Evolutionary conservation across 2,113 vertebrate genomes (phyloP).

Genomic region (Oplegnathus fasciatus): DNA sequence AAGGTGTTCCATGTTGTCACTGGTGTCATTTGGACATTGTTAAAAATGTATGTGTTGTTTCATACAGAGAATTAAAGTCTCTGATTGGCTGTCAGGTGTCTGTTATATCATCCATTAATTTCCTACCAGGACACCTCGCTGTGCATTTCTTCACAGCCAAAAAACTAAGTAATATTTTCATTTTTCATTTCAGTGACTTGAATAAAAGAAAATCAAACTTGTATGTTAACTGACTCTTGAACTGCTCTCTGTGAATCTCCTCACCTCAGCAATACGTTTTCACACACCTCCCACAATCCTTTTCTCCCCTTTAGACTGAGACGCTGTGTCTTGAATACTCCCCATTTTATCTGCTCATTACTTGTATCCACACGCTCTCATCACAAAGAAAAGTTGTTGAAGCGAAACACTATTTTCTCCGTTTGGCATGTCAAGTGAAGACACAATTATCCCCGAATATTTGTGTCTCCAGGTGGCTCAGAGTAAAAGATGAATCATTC

Average conservation of each 20-base stretch:
- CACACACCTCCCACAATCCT: background rate
- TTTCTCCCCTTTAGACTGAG: background rate
- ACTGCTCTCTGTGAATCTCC: too few relatives aligned
- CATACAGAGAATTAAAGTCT: background rate
- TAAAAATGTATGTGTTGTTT: too few relatives aligned
- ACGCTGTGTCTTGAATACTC: background rate
- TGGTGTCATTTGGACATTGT: background rate
- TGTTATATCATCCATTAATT: background rate
- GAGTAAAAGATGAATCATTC: background rate
- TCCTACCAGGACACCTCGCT: background rate
- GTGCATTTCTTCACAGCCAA: background rate
- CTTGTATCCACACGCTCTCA: background rate
- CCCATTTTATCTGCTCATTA: background rate
- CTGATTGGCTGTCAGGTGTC: background rate
- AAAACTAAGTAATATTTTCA: background rate
- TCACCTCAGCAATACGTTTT: background rate
- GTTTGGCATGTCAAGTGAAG: background rate
- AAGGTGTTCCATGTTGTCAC: background rate
- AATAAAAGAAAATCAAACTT: background rate
- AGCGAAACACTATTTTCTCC: background rate
- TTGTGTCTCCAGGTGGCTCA: background rate
- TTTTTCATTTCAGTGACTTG: background rate
- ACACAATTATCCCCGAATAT: background rate
- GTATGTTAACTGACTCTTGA: background rate
- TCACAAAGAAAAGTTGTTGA: background rate